These are phyloP conservation scores for Aphelocoma coerulescens DNA, from an alignment of 2,113 vertebrate genomes.

Conservation along the genomic window DNA sequence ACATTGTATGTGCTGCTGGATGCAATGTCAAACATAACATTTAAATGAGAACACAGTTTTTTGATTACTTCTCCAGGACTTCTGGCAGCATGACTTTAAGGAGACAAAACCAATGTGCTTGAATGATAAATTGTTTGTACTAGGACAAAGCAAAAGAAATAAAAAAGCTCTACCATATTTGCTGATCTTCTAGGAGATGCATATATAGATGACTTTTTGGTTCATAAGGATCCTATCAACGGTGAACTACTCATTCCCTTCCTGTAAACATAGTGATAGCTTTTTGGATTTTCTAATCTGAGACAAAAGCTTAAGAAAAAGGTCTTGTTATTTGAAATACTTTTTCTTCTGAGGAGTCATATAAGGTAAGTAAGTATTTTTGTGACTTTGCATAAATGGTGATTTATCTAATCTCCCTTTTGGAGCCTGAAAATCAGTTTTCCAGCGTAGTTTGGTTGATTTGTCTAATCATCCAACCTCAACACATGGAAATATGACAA, in stretches of 20 bases:
- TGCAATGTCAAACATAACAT: not conserved
- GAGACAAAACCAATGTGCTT: not conserved
- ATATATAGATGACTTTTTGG: not conserved
- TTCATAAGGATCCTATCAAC: not conserved
- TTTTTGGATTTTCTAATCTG: not conserved
- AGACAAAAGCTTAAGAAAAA: not conserved
- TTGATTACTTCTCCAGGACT: not conserved
- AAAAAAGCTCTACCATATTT: not conserved
- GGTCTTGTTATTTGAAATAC: not conserved
- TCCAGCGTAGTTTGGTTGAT: not conserved
- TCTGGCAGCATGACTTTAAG: not conserved
- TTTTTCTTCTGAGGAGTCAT: not conserved
- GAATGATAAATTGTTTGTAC: not conserved
- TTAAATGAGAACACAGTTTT: slow-evolving; percentile 6
- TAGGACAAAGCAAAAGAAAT: not conserved
- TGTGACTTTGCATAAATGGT: not conserved
- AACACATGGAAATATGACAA: accelerated
- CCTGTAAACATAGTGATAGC: not conserved
- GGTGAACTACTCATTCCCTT: not conserved
- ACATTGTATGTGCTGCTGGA: not conserved
- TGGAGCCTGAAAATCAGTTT: not conserved
- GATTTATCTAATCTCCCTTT: not conserved
- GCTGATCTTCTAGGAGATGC: not conserved
- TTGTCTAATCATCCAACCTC: not conserved
- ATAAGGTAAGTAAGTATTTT: not conserved